phyloP scores from a whole-genome alignment of 2,888 invertebrate species.

The Pristionchus maxplancki region DNA sequence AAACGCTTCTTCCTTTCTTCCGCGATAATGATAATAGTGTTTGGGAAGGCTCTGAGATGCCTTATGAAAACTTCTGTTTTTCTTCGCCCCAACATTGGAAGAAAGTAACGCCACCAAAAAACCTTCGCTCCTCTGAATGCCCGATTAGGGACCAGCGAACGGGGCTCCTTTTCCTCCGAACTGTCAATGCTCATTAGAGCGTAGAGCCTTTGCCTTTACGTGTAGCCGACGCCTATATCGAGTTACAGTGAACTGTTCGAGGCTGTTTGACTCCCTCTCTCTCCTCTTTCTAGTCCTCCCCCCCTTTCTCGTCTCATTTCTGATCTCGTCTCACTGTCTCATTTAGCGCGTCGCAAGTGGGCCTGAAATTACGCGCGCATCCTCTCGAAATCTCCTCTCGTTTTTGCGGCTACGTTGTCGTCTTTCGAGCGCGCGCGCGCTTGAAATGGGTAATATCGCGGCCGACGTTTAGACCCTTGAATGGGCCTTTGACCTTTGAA shows the following conservation, averaged over 20 bases:
- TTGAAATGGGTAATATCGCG: slow-evolving; percentile 4
- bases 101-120: no score
- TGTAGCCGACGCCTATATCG: not conserved
- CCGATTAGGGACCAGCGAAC: not conserved
- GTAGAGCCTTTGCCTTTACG: not conserved
- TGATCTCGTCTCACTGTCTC: not conserved
- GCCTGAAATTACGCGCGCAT: not conserved
- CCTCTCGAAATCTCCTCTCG: not conserved
- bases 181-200: not conserved
- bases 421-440: not conserved
- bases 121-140: not conserved
- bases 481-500: not conserved
- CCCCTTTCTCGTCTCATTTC: not conserved
- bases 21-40: no score
- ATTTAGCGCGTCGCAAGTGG: not conserved
- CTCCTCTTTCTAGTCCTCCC: not conserved
- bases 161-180: not conserved
- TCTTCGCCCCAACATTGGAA: no score
- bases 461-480: not conserved
- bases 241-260: no score
- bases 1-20: no score
- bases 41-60: no score
- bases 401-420: not conserved
- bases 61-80: no score
- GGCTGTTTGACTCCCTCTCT: no score